Conservation (phyloP, 1,140 invertebrate species). For the Drosophila pandora region DNA sequence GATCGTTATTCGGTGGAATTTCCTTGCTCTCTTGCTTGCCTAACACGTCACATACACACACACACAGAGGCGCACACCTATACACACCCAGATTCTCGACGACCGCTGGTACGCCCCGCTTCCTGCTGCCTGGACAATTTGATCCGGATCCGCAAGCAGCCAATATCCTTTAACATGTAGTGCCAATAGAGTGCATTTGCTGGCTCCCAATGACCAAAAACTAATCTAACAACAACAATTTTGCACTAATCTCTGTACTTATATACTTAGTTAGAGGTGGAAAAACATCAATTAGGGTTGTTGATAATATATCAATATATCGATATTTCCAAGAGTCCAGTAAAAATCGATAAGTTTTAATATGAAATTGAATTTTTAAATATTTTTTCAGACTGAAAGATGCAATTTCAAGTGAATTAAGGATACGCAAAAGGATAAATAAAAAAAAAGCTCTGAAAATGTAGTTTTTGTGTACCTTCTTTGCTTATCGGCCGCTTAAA, state of each 20-base stretch:
- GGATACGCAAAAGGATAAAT: too few species aligned
- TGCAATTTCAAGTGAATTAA: too few species aligned
- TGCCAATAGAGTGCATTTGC: constrained; percentile 70
- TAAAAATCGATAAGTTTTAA: too few species aligned
- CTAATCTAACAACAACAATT: constrained; percentile 81
- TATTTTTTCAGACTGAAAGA: too few species aligned
- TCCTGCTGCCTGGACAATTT: constrained; percentile 37
- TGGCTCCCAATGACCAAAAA: constrained; percentile 61
- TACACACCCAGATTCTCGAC: constrained; percentile 74
- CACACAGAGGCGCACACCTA: constrained; percentile 15
- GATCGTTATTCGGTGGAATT: constrained; percentile 28
- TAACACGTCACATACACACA: constrained; percentile 79
- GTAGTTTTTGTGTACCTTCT: too few species aligned
- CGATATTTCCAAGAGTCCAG: too few species aligned
- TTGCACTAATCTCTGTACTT: constrained; percentile 79
- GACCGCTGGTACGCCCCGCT: constrained; percentile 73
- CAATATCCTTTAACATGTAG: constrained; percentile 55
- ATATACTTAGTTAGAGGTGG: constrained; percentile 29
- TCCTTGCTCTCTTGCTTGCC: constrained; percentile 49
- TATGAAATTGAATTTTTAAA: too few species aligned
- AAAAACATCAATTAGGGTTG: neutral
- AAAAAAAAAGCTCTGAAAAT: too few species aligned
- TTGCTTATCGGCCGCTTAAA: too few species aligned
- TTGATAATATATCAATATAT: too few species aligned
- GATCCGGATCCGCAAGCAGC: constrained; percentile 37